phyloP scores from a whole-genome alignment of 2,113 vertebrate species.

The Aphyosemion australe region DNA sequence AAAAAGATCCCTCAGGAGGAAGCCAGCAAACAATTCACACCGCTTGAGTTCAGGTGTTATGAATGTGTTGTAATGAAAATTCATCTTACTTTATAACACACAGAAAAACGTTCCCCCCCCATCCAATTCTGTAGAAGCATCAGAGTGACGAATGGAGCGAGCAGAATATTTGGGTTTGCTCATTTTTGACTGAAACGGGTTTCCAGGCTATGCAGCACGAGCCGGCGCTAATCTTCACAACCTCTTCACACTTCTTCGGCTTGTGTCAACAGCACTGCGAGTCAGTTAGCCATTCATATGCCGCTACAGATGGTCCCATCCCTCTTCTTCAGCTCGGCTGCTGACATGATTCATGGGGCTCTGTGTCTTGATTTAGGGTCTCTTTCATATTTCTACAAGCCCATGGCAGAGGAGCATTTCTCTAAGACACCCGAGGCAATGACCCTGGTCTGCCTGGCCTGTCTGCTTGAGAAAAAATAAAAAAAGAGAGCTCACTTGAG shows the following conservation, averaged over 20 bases:
- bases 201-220: slow-evolving; percentile 53
- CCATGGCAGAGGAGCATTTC: slow-evolving; percentile 77
- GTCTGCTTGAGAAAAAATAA: slow-evolving; percentile 27
- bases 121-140: slow-evolving; percentile 56
- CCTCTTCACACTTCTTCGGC: slow-evolving; percentile 71
- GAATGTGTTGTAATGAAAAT: slow-evolving; percentile 46
- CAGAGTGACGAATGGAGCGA: slow-evolving; percentile 62
- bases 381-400: slow-evolving; percentile 76
- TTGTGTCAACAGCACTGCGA: slow-evolving; percentile 71
- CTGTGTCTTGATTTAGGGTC: slow-evolving; percentile 78
- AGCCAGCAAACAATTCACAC: slow-evolving; percentile 16
- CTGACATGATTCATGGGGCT: slow-evolving; percentile 79
- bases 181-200: slow-evolving; percentile 56
- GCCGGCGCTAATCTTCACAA: slow-evolving; percentile 67
- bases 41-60: slow-evolving; percentile 27
- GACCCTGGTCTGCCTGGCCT: slow-evolving; percentile 72
- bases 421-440: slow-evolving; percentile 76
- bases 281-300: slow-evolving; percentile 75
- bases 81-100: slow-evolving; percentile 42
- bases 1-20: background rate
- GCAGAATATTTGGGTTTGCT: slow-evolving; percentile 56
- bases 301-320: slow-evolving; percentile 70
- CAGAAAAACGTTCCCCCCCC: slow-evolving; percentile 18
- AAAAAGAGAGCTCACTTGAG: slow-evolving; percentile 29
- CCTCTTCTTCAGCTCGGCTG: slow-evolving; percentile 65